Conservation (phyloP, 2,888 invertebrate genomes). For the Ochlodes sylvanus region DNA sequence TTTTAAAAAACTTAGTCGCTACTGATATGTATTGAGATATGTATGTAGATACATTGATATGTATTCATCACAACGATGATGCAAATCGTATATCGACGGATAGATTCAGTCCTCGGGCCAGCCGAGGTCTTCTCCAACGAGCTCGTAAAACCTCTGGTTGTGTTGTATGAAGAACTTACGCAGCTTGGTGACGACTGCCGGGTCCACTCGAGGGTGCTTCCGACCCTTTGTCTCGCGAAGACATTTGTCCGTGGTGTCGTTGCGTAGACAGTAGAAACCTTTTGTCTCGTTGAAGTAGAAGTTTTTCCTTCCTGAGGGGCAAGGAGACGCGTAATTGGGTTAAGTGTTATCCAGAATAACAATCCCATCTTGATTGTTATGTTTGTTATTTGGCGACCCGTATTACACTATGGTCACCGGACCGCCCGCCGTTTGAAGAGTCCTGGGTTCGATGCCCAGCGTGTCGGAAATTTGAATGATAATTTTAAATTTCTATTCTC, state of each 20-base stretch:
- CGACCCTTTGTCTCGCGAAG: conserved; percentile 92
- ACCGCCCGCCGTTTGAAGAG: too few species aligned
- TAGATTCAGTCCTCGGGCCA: conserved; percentile 93
- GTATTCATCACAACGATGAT: conserved; percentile 71
- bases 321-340: conserved; percentile 30
- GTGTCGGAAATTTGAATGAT: too few species aligned
- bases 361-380: conserved; percentile 12
- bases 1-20: conserved; percentile 72
- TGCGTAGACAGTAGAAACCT: conserved; percentile 96
- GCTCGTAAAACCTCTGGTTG: conserved; percentile 96
- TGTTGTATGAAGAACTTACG: conserved; percentile 95
- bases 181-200: conserved; percentile 91
- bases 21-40: conserved; percentile 73
- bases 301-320: conserved; percentile 88
- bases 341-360: conserved; percentile 25
- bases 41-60: conserved; percentile 64
- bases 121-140: conserved; percentile 96
- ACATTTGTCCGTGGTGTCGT: conserved; percentile 94
- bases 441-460: too few species aligned
- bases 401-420: too few species aligned
- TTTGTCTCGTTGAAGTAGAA: conserved; percentile 99
- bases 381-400: too few species aligned
- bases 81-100: conserved; percentile 41
- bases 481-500: too few species aligned
- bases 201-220: conserved; percentile 93